These are phyloP conservation scores for Lithobates sylvaticus DNA, from an alignment of 2,797 vertebrate species.

Conservation along the genomic window DNA sequence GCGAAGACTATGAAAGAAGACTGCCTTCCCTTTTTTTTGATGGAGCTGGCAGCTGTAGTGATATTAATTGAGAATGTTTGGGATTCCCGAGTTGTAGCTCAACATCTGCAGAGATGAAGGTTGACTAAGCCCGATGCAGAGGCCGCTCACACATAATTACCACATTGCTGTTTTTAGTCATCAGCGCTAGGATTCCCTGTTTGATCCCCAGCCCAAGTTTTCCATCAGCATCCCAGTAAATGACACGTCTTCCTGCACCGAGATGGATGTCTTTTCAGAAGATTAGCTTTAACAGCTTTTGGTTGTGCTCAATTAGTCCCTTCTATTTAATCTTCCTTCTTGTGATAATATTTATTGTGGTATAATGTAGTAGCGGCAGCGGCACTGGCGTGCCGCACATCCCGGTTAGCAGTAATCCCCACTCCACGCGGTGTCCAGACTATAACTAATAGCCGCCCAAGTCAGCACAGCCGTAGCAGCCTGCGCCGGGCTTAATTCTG, in stretches of 20 bases:
- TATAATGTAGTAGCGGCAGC: conserved; percentile 1
- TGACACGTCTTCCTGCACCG: conserved; percentile 16
- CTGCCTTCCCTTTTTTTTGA: no score
- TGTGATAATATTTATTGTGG: conserved; percentile 57
- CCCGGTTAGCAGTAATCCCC: neutral
- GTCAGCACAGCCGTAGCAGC: neutral
- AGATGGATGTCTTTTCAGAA: conserved; percentile 42
- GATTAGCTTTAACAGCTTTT: conserved; percentile 54
- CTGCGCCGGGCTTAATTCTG: conserved; percentile 4
- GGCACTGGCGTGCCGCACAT: neutral
- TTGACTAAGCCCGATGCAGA: neutral
- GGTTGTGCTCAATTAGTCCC: conserved; percentile 56
- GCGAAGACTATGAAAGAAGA: no score
- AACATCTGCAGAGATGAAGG: neutral
- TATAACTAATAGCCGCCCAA: conserved; percentile 9
- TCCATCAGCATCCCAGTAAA: conserved; percentile 24
- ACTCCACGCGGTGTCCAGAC: neutral
- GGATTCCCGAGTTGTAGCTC: neutral
- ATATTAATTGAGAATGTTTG: no score
- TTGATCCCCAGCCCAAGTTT: neutral
- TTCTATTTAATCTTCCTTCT: conserved; percentile 42
- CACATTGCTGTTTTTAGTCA: neutral
- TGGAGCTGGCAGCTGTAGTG: no score
- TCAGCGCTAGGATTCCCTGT: neutral
- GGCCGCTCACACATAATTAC: neutral